Conservation (phyloP, 2,888 invertebrate genomes). For the Bellardia bayeri region DNA sequence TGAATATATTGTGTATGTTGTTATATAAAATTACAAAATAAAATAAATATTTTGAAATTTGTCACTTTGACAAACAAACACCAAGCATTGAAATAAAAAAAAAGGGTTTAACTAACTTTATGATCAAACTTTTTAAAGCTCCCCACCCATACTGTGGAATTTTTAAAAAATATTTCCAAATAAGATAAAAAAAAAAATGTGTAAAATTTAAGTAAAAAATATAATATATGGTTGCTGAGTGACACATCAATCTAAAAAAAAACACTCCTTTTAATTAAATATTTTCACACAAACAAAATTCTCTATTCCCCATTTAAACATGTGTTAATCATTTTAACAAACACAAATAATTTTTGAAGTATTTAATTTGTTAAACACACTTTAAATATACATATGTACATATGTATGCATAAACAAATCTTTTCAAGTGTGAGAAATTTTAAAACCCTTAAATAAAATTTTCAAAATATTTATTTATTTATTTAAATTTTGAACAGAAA, state of each 20-base stretch:
- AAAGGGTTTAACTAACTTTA: neutral
- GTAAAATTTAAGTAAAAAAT: neutral
- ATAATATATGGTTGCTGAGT: neutral
- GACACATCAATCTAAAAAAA: conserved; percentile 35
- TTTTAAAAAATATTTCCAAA: neutral
- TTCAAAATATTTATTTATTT: neutral
- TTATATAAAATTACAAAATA: conserved; percentile 2
- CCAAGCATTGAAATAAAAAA: neutral
- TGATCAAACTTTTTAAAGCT: too few species aligned
- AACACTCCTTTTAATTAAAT: conserved; percentile 44
- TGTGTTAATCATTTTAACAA: conserved; percentile 66
- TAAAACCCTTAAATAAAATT: neutral
- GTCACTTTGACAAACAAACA: neutral
- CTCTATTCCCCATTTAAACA: conserved; percentile 29
- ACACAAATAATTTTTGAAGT: conserved; percentile 31
- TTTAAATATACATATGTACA: too few species aligned
- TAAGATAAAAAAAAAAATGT: neutral
- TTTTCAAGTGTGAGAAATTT: conserved; percentile 36
- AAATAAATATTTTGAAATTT: conserved; percentile 1
- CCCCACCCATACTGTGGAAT: neutral
- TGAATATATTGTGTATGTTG: neutral
- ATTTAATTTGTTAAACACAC: conserved; percentile 33
- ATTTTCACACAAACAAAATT: conserved; percentile 26
- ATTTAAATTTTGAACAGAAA: neutral
- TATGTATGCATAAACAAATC: too few species aligned